Base-by-base conservation (phyloP, 2,113 vertebrate genomes). In the Coracopsis vasa region DNA sequence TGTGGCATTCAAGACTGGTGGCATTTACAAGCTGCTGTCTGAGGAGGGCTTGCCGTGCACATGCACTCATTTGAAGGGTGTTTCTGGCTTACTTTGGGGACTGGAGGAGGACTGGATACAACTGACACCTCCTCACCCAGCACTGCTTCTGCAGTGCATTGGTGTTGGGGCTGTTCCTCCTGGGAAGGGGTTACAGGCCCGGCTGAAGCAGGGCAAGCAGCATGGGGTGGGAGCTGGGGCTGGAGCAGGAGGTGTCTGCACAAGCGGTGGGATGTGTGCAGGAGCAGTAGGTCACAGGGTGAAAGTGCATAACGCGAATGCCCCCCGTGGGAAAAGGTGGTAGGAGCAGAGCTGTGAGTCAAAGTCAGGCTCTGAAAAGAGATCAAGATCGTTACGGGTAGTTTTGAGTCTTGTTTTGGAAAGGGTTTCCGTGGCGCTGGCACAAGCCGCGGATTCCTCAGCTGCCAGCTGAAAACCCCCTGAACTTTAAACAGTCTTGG, bases 361-460 rank as follows among this genome's bases (percentile, higher is more conserved):
- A 73, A 88, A 80, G 71, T 71, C 88, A 82, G 80, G 77, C 70
- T 96, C 88, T 92, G 87, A 92, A 96, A 90, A n/a, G n/a, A n/a
- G n/a, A n/a, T n/a, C 0, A 12, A 89, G 80, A 94, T 87, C 86
- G 29, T 73, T 71, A 50, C 41, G 85, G 42, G 70, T 61, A 92
- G 87, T 45, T 94, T 73, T 54, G 75, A 74, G 37, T 92, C 96
- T 98, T 98, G 98, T 98, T 99, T 98, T 98, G 98, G 97, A 98
- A 97, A 98, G 98, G 98, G 98, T 98, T 99, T 99, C 98, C 97
- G 98, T 95, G 84, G 92, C 27, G 97, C 97, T 99, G 98, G 98
- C 98, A 98, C 96, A 93, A 62, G 93, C 89, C 71, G 61, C 8
- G 61, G 97, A 99, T 98, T 99, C 98, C 98, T 98, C 97, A 98